Evolutionary conservation across 1,140 invertebrate species (phyloP), one percentile per base, ranked within the genome.

Genomic region (Pinna nobilis): DNA sequence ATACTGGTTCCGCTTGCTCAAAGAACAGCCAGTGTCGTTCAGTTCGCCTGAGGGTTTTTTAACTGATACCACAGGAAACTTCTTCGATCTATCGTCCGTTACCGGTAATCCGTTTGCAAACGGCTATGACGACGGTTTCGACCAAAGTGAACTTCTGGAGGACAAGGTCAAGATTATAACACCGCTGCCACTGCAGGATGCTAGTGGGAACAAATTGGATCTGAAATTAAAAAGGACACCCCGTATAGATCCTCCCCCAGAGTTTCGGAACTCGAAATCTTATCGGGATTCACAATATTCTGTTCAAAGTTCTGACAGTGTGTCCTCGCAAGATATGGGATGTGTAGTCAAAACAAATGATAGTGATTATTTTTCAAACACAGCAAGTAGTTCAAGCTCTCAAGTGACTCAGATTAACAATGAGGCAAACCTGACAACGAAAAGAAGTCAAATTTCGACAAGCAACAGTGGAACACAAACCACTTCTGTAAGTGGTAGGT

Each of bases 161-260:
- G 78, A 78, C 13, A 69, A 71, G 39, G 66, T 74, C 13, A 79
- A 78, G 25, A 77, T 83, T 23, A 83, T 85, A 18, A 82, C 80
- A 1, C 82, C 83, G 11, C 30, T 80, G 9, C 81, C 81, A 25
- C 41, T 63, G 5, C 78, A 81, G 41, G 84, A 84, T 64, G 82
- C 82, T 3, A 80, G 74, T 32, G 79, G 82, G 23, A 85, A 80
- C 60, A 69, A 76, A 20, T 71, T 82, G 41, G 81, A 84, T n/a
- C 64, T 82, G 5, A 82, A 82, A 25, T 41, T 79, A 1, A 72
- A 39, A 30, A 61, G 74, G 25, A 70, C 66, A 13, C 84, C 84
- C 25, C 84, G 82, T 44, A 69, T 86, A 2, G 83, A 82, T 39
- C 85, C 85, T 3, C 85, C 85, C 9, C 83, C 85, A 2, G 61